phyloP scores from a whole-genome alignment of 1,140 invertebrate species.

The Aphaenogaster ashmeadi region DNA sequence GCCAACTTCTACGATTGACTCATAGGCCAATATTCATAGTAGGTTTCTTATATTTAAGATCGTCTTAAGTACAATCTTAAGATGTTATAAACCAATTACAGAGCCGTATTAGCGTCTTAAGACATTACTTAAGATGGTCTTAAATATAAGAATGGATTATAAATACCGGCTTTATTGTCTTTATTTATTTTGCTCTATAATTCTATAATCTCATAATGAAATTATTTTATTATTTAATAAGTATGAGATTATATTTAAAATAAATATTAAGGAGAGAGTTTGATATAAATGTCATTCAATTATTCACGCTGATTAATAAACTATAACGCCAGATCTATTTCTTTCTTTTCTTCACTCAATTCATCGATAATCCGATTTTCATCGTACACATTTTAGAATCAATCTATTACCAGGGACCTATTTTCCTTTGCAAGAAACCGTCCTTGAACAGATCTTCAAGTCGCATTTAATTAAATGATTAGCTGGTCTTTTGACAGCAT shows the following conservation, averaged over 20 bases:
- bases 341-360: neutral
- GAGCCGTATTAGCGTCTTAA: no score
- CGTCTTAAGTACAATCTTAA: no score
- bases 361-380: neutral
- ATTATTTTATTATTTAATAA: constrained; percentile 28
- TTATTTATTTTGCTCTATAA: neutral
- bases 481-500: neutral
- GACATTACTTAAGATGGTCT: no score
- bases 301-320: neutral
- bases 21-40: no score
- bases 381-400: neutral
- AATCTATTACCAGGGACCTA: neutral
- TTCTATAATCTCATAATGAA: neutral
- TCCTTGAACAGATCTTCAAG: constrained; percentile 1
- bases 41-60: no score
- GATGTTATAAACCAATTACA: no score
- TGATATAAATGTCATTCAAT: neutral
- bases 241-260: neutral
- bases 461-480: constrained; percentile 33
- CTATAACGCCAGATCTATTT: neutral
- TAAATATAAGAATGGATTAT: no score
- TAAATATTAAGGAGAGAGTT: constrained; percentile 4
- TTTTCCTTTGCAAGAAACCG: neutral
- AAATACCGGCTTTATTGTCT: no score
- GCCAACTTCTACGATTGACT: no score